Conservation (phyloP, 2,888 invertebrate species). For the Physocephala rufipes region DNA sequence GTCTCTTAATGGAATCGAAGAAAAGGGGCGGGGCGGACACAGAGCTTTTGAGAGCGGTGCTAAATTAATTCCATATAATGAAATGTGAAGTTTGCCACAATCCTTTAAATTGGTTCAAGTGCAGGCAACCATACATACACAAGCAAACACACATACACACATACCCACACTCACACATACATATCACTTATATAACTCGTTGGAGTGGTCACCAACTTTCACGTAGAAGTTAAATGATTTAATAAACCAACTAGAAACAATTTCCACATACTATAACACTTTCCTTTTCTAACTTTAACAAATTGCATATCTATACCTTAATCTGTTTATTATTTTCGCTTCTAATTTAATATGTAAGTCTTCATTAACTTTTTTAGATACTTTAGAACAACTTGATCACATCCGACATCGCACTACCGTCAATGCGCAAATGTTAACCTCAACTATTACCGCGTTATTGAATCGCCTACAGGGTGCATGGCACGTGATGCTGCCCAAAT, state of each 20-base stretch:
- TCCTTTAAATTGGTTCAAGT: background rate
- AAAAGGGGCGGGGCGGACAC: background rate
- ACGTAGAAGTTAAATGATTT: background rate
- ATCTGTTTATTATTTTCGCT: background rate
- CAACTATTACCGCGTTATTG: conserved; percentile 59
- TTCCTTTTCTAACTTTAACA: background rate
- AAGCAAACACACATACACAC: conserved; percentile 21
- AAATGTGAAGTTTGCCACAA: conserved; percentile 35
- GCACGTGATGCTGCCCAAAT: conserved; percentile 58
- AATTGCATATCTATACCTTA: background rate
- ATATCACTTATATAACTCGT: background rate
- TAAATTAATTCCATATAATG: conserved; percentile 50
- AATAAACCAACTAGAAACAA: background rate
- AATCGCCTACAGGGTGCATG: conserved; percentile 60
- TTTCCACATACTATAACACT: background rate
- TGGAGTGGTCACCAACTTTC: background rate
- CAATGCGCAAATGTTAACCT: conserved; percentile 62
- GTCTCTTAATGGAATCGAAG: too few species aligned
- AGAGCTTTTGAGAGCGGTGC: conserved; percentile 42
- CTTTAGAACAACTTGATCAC: conserved; percentile 62
- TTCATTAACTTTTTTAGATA: conserved; percentile 52
- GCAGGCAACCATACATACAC: conserved; percentile 13
- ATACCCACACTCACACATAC: background rate
- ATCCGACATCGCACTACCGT: conserved; percentile 63
- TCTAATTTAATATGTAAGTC: background rate